A percentile compares a stretch with the other conserved stretches of the same genome.
Conservation (phyloP, 2,113 vertebrate species). For the Pedetes capensis region DNA sequence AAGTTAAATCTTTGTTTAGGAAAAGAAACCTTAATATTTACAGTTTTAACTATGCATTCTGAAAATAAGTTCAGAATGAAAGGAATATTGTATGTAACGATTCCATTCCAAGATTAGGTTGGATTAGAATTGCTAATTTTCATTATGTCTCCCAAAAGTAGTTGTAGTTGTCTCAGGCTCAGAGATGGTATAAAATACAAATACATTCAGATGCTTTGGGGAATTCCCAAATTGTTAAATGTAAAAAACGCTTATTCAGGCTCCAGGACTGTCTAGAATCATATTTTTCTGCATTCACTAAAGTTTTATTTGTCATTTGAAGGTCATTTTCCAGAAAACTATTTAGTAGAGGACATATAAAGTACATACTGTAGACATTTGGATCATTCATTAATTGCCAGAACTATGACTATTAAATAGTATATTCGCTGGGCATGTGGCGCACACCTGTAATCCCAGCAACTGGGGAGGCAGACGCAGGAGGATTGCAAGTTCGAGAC, state of each 20-base stretch:
- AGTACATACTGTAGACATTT: not conserved
- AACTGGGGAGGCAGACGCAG: no score
- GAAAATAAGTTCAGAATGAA: constrained; percentile 40
- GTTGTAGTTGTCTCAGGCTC: not conserved
- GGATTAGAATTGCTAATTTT: constrained; percentile 25
- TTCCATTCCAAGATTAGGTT: constrained; percentile 6
- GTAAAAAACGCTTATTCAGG: not conserved
- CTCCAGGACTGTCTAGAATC: not conserved
- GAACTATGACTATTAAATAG: not conserved
- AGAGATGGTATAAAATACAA: constrained; percentile 12
- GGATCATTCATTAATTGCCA: not conserved
- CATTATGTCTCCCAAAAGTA: not conserved
- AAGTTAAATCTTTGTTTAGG: constrained; percentile 41
- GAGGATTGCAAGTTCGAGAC: no score
- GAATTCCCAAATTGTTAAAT: not conserved
- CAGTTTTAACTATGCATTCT: constrained; percentile 17
- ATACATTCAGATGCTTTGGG: not conserved
- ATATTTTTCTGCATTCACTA: not conserved
- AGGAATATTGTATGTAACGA: constrained; percentile 11
- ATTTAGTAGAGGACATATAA: not conserved
- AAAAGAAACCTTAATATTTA: constrained; percentile 28
- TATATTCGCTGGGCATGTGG: no score
- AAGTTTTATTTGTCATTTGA: constrained; percentile 19
- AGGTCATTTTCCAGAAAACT: constrained; percentile 21
- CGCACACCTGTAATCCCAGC: no score